Percentiles rank a stretch among this genome's conserved stretches.
Conservation (phyloP, 1,140 invertebrate genomes). For the Galleria mellonella region DNA sequence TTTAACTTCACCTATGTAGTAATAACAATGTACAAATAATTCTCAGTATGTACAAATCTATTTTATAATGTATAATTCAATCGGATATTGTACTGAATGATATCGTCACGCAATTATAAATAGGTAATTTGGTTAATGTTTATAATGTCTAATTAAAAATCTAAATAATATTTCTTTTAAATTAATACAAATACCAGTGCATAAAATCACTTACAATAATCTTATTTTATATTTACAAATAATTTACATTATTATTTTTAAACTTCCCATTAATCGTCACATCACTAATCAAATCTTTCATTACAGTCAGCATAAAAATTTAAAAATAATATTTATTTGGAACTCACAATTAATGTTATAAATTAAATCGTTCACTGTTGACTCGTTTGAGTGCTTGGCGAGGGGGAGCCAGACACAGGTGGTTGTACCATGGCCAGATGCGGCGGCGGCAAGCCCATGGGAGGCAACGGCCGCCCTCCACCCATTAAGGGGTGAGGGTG, state of each 20-base stretch:
- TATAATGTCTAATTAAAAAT: background rate
- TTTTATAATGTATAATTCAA: slow-evolving; percentile 4
- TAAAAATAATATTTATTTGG: background rate
- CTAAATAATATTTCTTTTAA: slow-evolving; percentile 11
- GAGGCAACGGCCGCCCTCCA: slow-evolving; percentile 47
- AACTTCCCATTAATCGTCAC: slow-evolving; percentile 9
- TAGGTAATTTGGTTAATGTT: too few relatives aligned
- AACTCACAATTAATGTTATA: slow-evolving; percentile 28
- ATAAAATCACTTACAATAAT: slow-evolving; percentile 5
- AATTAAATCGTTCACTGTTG: slow-evolving; percentile 13
- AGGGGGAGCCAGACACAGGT: slow-evolving; percentile 49
- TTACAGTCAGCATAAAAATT: background rate
- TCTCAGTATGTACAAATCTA: slow-evolving; percentile 18
- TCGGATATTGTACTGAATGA: slow-evolving; percentile 5
- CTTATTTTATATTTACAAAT: slow-evolving; percentile 32
- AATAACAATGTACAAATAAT: slow-evolving; percentile 47
- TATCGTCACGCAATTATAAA: too few relatives aligned
- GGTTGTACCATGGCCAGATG: slow-evolving; percentile 60
- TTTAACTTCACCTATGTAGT: slow-evolving; percentile 45
- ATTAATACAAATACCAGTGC: slow-evolving; percentile 12
- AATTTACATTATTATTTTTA: slow-evolving; percentile 19
- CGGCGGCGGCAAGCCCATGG: slow-evolving; percentile 52
- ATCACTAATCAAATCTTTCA: too few relatives aligned
- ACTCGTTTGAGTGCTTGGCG: slow-evolving; percentile 41
- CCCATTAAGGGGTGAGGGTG: slow-evolving; percentile 61